Base-by-base conservation (phyloP, 2,113 vertebrate genomes). In the Hepsetus odoe region DNA sequence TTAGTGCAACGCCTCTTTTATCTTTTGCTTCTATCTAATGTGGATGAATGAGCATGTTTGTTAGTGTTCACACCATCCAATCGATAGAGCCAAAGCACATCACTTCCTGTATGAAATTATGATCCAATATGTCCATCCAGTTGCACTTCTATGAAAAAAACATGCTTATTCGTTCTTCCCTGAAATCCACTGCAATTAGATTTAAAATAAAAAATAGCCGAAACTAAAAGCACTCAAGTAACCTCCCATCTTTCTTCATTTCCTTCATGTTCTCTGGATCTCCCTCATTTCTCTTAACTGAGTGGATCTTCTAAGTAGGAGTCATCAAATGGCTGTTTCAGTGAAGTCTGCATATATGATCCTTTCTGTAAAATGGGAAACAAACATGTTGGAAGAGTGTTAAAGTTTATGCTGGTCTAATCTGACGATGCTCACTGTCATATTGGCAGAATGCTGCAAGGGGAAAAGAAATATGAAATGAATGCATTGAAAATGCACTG, bases 321-420 rank as follows among this genome's bases (percentile, higher is more conserved):
- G 13, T 32, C 22, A n/a, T 83, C 38, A 93, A 40, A 90, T 61
- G 56, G 72, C 75, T 20, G 6, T 10, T 9, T 92, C 92, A 1
- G 72, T 79, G 76, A 93, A 92, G 86, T 93, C 90, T 76, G 80
- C 70, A 81, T 87, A n/a, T 77, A 7, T 80, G 91, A 92, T 78
- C 92, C 92, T 91, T 92, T 93, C 92, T 93, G 90, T 49, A 88
- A 86, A 79, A 79, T n/a, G 65, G n/a, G 69, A 72, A 78, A 28
- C 5, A 7, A 38, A 71, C 4, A 65, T n/a, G 66, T 72, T 73
- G 4, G 74, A 24, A 26, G 20, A 8, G 4, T 16, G n/a, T 38
- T n/a, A 38, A 33, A 65, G 12, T 49, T 20, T 20, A 20, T 20
- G 16, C 1, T 49, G 18, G 16, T 20, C 1, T 49, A 49, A 20